Conservation (phyloP, 2,888 invertebrate genomes). For the Xanthorhoe designata region DNA sequence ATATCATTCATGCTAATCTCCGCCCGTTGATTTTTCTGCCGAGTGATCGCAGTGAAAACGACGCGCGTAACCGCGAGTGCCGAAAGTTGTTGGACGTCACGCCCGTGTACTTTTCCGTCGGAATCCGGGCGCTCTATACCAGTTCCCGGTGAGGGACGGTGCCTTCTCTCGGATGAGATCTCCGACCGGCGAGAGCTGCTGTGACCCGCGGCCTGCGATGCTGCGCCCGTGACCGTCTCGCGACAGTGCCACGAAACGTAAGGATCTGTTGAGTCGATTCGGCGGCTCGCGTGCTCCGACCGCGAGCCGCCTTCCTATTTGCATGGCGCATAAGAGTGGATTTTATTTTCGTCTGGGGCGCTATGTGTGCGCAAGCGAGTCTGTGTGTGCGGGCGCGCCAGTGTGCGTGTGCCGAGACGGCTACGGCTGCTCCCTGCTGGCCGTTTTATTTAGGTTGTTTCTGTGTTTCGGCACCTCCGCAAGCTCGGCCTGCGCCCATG, state of each 20-base stretch:
- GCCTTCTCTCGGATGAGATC: constrained; percentile 75
- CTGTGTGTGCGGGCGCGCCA: constrained; percentile 69
- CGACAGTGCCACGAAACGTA: constrained; percentile 84
- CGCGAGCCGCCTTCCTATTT: constrained; percentile 80
- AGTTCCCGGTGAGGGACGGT: constrained; percentile 72
- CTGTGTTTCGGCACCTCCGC: constrained; percentile 62
- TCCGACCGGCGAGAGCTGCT: constrained; percentile 66
- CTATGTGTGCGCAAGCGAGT: constrained; percentile 71
- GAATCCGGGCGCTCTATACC: constrained; percentile 72
- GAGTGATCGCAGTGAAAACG: constrained; percentile 75
- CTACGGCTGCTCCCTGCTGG: constrained; percentile 76
- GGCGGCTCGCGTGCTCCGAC: constrained; percentile 71
- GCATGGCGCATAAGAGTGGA: constrained; percentile 84
- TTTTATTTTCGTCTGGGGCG: constrained; percentile 83
- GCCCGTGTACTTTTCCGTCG: constrained; percentile 77
- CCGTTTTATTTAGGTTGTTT: constrained; percentile 81
- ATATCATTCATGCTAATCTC: constrained; percentile 82
- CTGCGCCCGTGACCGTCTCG: constrained; percentile 83
- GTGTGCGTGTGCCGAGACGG: constrained; percentile 30
- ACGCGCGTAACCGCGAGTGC: constrained; percentile 77
- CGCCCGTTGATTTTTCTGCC: constrained; percentile 79
- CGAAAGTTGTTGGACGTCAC: constrained; percentile 77
- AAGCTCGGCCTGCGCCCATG: constrained; percentile 52
- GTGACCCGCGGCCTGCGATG: constrained; percentile 80
- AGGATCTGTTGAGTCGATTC: constrained; percentile 79